Evolutionary conservation across 2,888 invertebrate genomes (phyloP), one percentile per base, ranked within the genome.

Genomic region (Drosophila anomalata): DNA sequence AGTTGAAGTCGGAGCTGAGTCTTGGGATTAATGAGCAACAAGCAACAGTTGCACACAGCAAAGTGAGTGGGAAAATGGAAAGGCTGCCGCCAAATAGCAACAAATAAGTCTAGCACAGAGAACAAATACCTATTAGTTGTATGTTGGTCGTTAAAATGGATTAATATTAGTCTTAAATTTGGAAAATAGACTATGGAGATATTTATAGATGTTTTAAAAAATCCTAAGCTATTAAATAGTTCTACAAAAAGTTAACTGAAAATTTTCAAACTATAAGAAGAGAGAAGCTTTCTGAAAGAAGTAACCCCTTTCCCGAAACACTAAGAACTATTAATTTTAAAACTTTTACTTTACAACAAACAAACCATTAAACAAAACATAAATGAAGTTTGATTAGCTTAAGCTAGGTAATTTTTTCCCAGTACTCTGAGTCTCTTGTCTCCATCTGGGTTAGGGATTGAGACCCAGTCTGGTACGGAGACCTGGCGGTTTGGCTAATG

Each of bases 1-100:
- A 58, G 31, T 54, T 39, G 70, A 77, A 65, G 66, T 76, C 53
- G 70, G 71, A 83, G 47, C 48, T 63, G 77, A 59, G 65, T 73
- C 77, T 79, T 73, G 81, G 87, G 87, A 82, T 82, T 82, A 82
- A 82, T 82, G 82, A 82, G 87, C 82, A 78, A 80, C 75, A 63
- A 75, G 65, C 77, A 77, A 66, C 71, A 71, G 46, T 51, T 61
- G 29, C 63, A 77, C 51, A 52, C 36, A 50, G 48, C 79, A 79
- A 74, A 62, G 73, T 73, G 72, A 73, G 72, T 73, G 72, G 72
- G 72, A 73, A 73, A 73, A 73, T 73, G 72, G 73, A 73, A 73
- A 73, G 73, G 72, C 72, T 39, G 61, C 41, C 61, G 48, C 31
- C 61, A 60, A 60, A 60, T 39, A 41, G 41, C 55, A 54, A 66